Evolutionary conservation across 2,888 invertebrate genomes (phyloP).

Genomic region (Acanthoscelides obtectus): DNA sequence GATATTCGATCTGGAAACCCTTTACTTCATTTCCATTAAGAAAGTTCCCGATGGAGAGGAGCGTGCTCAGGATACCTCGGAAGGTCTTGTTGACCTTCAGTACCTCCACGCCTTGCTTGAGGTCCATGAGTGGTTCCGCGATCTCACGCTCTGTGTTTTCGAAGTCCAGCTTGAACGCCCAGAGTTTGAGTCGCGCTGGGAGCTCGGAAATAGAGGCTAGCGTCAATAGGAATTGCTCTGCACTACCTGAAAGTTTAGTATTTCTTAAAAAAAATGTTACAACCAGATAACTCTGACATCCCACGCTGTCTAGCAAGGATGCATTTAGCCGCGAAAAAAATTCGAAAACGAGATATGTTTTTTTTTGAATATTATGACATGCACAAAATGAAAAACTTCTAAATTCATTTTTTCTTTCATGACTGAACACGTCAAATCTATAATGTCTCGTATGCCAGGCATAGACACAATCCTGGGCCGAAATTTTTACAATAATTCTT

Average conservation of each 20-base stretch:
- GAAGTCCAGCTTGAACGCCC: slow-evolving; percentile 99
- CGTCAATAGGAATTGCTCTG: slow-evolving; percentile 97
- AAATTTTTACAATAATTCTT: too few relatives aligned
- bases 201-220: slow-evolving; percentile 94
- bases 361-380: too few relatives aligned
- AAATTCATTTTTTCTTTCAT: too few relatives aligned
- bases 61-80: slow-evolving; percentile 86
- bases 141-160: slow-evolving; percentile 97
- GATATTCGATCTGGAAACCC: slow-evolving; percentile 96
- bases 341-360: too few relatives aligned
- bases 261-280: too few relatives aligned
- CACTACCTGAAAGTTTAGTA: slow-evolving; percentile 69
- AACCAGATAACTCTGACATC: too few relatives aligned
- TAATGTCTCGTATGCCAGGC: too few relatives aligned
- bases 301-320: too few relatives aligned
- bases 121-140: slow-evolving; percentile 96
- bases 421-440: too few relatives aligned
- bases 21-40: slow-evolving; percentile 89
- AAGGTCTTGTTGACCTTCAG: slow-evolving; percentile 91
- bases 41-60: slow-evolving; percentile 94
- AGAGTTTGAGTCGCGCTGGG: slow-evolving; percentile 86
- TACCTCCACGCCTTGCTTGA: slow-evolving; percentile 94
- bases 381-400: too few relatives aligned
- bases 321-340: too few relatives aligned
- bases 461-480: too few relatives aligned